Evolutionary conservation across 2,797 vertebrate species (phyloP), one percentile per base, ranked within the genome.

Genomic region (Chaunax sp.): DNA sequence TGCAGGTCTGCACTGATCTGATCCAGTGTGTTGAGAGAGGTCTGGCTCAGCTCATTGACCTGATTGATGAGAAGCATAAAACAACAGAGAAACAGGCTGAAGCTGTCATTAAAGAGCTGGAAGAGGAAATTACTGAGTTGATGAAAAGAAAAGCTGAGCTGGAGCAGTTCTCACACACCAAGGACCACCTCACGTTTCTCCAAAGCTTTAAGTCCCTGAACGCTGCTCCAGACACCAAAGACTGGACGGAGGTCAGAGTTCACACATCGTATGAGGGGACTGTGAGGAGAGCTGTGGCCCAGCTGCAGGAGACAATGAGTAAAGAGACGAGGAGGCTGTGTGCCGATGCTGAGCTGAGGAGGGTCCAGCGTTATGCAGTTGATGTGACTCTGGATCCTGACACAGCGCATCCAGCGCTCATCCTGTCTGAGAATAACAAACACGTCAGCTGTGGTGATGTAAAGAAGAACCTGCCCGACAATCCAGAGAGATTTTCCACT

Each of bases 281-380:
- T n/a, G n/a, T n/a, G n/a, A n/a, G n/a, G n/a, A n/a, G n/a, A n/a
- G n/a, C n/a, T n/a, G 38, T 56, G 22, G 47, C 5, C 35, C 30
- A 63, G 49, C 53, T 68, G 72, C 2, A 35, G 5, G 30, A 63
- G 45, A 30, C 10, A 0, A 25, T 67, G 13, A 4, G 50, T 9
- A 10, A 52, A 37, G 28, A 37, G 26, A n/a, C n/a, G n/a, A n/a
- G n/a, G n/a, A n/a, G n/a, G n/a, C n/a, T n/a, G n/a, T n/a, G n/a
- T n/a, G n/a, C n/a, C 8, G 13, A 22, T 1, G 28, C 55, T 6
- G 37, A 62, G 4, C 19, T 62, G 2, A 56, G n/a, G 23, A 35
- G 33, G 8, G 19, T 18, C 38, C 56, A 45, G 18, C n/a, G n/a
- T n/a, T n/a, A n/a, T n/a, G n/a, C 47, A 16, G 55, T 41, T 16